Conservation (phyloP, 2,113 vertebrate genomes). For the Tupaia tana region DNA sequence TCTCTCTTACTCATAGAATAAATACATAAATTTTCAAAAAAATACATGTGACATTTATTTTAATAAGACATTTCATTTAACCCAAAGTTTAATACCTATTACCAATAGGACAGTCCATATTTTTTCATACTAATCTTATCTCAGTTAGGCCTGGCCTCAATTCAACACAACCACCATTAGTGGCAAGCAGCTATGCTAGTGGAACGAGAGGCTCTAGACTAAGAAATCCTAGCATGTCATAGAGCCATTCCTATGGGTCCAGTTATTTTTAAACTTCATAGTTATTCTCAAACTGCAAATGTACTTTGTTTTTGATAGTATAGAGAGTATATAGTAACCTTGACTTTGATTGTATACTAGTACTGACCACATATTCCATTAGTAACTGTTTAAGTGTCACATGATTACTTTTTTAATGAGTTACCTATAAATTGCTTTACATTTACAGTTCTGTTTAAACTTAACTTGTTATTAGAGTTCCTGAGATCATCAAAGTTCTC, state of each 20-base stretch:
- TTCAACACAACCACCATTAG: background rate
- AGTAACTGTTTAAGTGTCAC: background rate
- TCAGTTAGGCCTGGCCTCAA: background rate
- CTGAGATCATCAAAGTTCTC: background rate
- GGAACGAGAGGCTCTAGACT: background rate
- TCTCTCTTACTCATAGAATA: too few species aligned
- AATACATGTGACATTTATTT: conserved; percentile 5
- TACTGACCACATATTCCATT: background rate
- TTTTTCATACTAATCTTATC: background rate
- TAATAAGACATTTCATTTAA: background rate
- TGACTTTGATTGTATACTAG: background rate
- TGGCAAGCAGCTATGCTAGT: background rate
- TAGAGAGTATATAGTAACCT: background rate
- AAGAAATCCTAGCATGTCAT: background rate
- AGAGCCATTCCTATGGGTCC: background rate
- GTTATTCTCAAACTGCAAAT: background rate
- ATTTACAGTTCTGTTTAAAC: background rate
- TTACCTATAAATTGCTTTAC: background rate
- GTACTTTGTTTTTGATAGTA: background rate
- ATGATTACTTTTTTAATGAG: background rate
- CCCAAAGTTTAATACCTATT: background rate
- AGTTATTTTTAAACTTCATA: background rate
- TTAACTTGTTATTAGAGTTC: background rate
- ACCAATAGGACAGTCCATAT: background rate
- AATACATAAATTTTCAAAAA: background rate